Percentiles rank a stretch among this genome's conserved stretches.
These are phyloP conservation scores for Cancer borealis DNA, from an alignment of 2,888 invertebrate genomes.

Conservation along the genomic window DNA sequence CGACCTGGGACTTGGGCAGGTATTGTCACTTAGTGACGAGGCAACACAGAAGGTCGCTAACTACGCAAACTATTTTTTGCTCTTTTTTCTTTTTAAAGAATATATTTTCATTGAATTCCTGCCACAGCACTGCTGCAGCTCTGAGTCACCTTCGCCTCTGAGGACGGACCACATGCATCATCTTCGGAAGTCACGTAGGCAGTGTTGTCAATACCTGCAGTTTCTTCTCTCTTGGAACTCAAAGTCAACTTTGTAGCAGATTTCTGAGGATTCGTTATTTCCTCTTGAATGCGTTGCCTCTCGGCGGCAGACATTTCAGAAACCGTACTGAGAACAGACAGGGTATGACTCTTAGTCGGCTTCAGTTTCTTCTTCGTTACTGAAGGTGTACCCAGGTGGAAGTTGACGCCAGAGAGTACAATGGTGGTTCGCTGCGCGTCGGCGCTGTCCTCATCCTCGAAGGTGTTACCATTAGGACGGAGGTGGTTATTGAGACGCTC, in stretches of 20 bases:
- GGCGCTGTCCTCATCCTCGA: neutral
- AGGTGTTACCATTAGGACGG: neutral
- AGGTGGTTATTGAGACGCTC: slow-evolving; percentile 41
- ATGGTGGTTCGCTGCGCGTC: slow-evolving; percentile 44
- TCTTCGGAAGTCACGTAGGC: slow-evolving; percentile 47
- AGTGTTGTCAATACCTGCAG: slow-evolving; percentile 52
- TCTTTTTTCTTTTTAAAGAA: neutral
- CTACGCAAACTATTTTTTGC: neutral
- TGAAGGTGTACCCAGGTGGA: slow-evolving; percentile 66
- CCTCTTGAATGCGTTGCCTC: slow-evolving; percentile 49
- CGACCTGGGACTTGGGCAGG: neutral
- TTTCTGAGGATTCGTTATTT: slow-evolving; percentile 61
- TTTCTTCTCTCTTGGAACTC: neutral
- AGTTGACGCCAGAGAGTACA: slow-evolving; percentile 69
- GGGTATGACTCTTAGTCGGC: neutral
- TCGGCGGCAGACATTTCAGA: slow-evolving; percentile 26
- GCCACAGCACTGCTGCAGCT: neutral
- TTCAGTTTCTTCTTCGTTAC: slow-evolving; percentile 30
- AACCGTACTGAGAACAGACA: neutral
- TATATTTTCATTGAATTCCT: neutral
- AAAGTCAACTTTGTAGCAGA: neutral
- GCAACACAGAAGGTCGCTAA: neutral
- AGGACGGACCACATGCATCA: neutral
- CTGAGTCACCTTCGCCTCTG: neutral
- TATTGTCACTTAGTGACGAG: neutral